Conservation (phyloP, 2,113 vertebrate species). For the Menura novaehollandiae region DNA sequence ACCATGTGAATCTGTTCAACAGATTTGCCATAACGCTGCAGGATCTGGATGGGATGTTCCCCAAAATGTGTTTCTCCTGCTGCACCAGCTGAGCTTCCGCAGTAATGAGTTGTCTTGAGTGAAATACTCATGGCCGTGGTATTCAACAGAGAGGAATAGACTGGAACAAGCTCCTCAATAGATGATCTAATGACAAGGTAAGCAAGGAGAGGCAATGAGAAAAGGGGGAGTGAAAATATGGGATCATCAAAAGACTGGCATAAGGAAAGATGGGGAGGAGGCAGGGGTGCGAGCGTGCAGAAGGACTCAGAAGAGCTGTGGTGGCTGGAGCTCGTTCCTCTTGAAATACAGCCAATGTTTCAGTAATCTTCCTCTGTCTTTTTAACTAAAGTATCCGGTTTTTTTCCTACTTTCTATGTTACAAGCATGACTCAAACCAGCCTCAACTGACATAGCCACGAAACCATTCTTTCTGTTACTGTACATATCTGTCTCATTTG, state of each 20-base stretch:
- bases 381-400: background rate
- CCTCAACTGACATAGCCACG: background rate
- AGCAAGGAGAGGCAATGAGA: background rate
- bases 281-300: accelerated
- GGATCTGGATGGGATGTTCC: background rate
- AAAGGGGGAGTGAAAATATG: background rate
- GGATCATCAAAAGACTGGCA: background rate
- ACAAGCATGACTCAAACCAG: background rate
- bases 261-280: background rate
- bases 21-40: background rate
- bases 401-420: background rate
- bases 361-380: background rate
- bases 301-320: background rate
- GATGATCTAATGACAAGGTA: background rate
- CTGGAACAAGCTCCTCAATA: background rate
- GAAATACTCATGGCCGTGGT: background rate
- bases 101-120: background rate
- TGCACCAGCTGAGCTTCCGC: background rate
- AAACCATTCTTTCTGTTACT: background rate
- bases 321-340: background rate
- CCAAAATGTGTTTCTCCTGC: background rate
- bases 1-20: background rate
- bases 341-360: background rate
- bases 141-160: background rate
- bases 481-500: background rate